Evolutionary conservation across 2,113 vertebrate genomes (phyloP), one percentile per base, ranked within the genome.

Genomic region (Chrysemys picta): DNA sequence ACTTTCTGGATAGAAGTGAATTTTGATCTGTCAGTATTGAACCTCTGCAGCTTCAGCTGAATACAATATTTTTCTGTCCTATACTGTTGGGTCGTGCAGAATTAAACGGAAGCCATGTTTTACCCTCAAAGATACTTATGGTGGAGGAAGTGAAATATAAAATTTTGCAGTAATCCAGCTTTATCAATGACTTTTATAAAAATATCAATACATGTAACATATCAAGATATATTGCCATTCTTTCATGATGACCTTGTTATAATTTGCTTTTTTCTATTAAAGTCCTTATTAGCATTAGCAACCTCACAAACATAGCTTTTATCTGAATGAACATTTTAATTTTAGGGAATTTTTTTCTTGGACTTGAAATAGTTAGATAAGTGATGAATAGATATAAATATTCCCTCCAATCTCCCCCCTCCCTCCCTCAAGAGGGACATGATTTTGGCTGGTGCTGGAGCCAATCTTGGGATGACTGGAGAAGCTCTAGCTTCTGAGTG

Each of bases 221-320:
- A 56, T 21, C 38, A 13, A 47, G 2, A 4, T 9, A 80, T 31
- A 79, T 6, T 52, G 47, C 10, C 17, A 8, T 82, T 5, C 0
- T 0, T 1, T 1, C 42, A 35, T 1, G 0, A 0, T 1, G 47
- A 8, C 0, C 6, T 3, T 14, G 56, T 21, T 3, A 25, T 8
- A 59, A 59, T 29, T 72, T n/a, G 14, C n/a, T 50, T 29, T 50
- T 50, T 1, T 10, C 24, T 52, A 80, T 76, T 38, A 85, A 69
- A 0, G 49, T 0, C 14, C 49, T 78, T 85, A 45, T 87, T 69
- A 45, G 22, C 16, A 42, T n/a, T 75, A 22, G 4, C 1, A 0
- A 45, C 3, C 79, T 35, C 17, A 3, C 0, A 0, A 0, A n/a
- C 42, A 76, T 76, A 85, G 14, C 0, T 0, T 4, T 4, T 0